phyloP scores from a whole-genome alignment of 2,888 invertebrate species.

The Anthophora plumipes region DNA sequence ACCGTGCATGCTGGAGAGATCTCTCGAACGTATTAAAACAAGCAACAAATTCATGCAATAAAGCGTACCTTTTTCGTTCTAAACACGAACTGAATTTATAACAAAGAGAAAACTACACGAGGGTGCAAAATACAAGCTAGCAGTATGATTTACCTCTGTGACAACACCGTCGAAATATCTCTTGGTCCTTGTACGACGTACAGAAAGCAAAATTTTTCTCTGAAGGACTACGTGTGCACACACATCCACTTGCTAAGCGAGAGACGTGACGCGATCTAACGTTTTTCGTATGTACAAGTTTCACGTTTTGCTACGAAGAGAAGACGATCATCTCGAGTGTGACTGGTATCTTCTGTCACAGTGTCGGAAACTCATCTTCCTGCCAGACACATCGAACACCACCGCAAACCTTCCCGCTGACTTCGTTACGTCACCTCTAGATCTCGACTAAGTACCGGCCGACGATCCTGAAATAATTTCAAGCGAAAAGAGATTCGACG shows the following conservation, averaged over 20 bases:
- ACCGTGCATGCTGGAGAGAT: not conserved
- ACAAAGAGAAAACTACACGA: not conserved
- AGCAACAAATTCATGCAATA: too few species aligned
- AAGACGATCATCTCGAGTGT: constrained; percentile 10
- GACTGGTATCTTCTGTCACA: not conserved
- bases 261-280: not conserved
- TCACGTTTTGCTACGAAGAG: constrained; percentile 17
- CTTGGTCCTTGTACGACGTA: not conserved
- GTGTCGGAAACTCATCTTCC: constrained; percentile 42
- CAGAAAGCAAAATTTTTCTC: not conserved
- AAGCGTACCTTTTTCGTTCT: too few species aligned
- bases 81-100: too few species aligned
- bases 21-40: too few species aligned
- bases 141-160: constrained; percentile 24
- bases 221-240: not conserved
- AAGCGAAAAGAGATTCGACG: constrained; percentile 47
- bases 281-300: not conserved
- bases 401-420: too few species aligned
- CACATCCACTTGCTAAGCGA: not conserved
- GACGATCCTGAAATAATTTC: constrained; percentile 46
- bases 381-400: constrained; percentile 13
- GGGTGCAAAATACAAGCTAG: not conserved
- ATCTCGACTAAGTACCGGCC: not conserved
- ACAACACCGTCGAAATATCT: not conserved
- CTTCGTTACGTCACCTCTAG: not conserved